Base-by-base conservation (phyloP, 1,140 invertebrate genomes). In the Maconellicoccus hirsutus region DNA sequence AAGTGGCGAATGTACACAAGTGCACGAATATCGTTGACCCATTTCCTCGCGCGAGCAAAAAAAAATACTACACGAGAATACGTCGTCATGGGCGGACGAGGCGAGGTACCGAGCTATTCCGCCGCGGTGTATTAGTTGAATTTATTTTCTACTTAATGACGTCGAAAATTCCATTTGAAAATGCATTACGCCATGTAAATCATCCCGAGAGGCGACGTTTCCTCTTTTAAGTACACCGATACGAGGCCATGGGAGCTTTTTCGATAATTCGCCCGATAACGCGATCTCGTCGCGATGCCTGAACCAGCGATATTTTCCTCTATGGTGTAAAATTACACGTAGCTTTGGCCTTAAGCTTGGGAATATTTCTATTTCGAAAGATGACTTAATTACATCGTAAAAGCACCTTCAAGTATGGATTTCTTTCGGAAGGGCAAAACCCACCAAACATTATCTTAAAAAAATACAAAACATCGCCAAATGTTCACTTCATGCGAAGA, bases 81-180 rank as follows among this genome's bases (percentile, higher is more conserved):
- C 2, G n/a, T 19, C 42, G 42, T 16, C n/a, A n/a, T n/a, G n/a
- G n/a, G n/a, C n/a, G n/a, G n/a, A n/a, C n/a, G n/a, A n/a, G 33
- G 14, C 33, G 33, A 52, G n/a, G 6, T 19, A 52, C 2, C n/a
- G 42, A 2, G 12, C 12, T 6, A 8, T 19, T 52, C 42, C n/a
- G 3, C 16, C 3, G 3, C 12, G 6, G 42, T 16, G 42, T 52
- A 52, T 52, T 52, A 52, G 42, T 52, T 52, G n/a, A 52, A 52
- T 52, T 52, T 52, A 52, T 52, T 52, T 52, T 52, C 10, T 52
- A 52, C n/a, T 14, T 52, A 52, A 52, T 52, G 42, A 52, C 42
- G 42, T 52, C 42, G 42, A 52, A 52, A 52, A 52, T 52, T 52
- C 42, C 42, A 52, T 52, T 52, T 52, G n/a, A 14, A 52, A 52